Base-by-base conservation (phyloP, 2,113 vertebrate species). In the Pelecanoides urinatrix region DNA sequence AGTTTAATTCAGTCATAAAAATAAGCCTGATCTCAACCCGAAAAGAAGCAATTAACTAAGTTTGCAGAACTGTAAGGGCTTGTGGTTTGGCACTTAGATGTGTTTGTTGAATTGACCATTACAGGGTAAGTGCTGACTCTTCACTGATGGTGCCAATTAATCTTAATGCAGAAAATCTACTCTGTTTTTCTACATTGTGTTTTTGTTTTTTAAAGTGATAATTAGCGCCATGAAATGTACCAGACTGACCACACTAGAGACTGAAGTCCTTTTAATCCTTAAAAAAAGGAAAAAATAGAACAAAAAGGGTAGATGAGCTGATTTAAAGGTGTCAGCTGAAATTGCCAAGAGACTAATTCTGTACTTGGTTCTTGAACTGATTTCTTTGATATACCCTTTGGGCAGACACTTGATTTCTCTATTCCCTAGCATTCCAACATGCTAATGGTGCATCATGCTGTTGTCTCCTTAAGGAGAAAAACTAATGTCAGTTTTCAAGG, bases 61-160 rank as follows among this genome's bases (percentile, higher is more conserved):
- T 89, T 84, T 96, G 75, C 61, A 73, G 74, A 79, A 90, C 67
- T 86, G 29, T 66, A 68, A 82, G 40, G 56, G 40, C 53, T 87
- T 92, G 90, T 88, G 88, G 90, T 86, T 92, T 95, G 92, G 86
- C 94, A 78, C 52, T 95, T 49, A 88, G 38, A 58, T 78, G 40
- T 92, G 73, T 89, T 93, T 95, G 58, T 71, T 52, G 80, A 96
- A 91, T 81, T 96, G 94, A 96, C 95, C 92, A 29, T 96, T 92
- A 89, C 52, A 66, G 61, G 23, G 25, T 90, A 90, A 94, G 61
- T 89, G 79, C 86, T 96, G 96, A 96, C 53, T 93, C 78, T 88
- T 73, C 71, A 55, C 71, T 88, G 88, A 68, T 89, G 83, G 56
- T 89, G 53, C 70, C 92, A 96, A 94, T 97, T 95, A 89, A 34